Percentiles rank a stretch among this genome's conserved stretches.
Conservation (phyloP, 2,797 vertebrate genomes). For the Leptatherina wallacei region DNA sequence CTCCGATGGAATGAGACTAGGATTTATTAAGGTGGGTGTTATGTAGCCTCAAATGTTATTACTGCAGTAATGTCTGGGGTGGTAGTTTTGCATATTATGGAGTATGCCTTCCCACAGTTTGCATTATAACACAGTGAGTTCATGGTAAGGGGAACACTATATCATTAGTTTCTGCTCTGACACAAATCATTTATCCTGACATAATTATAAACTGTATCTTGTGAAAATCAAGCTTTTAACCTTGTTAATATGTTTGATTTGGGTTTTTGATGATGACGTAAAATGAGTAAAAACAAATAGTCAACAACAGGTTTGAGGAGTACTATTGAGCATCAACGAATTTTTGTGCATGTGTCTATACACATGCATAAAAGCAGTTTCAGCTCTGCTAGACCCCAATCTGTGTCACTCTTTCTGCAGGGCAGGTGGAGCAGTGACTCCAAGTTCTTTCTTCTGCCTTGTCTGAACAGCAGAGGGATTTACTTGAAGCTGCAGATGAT, state of each 20-base stretch:
- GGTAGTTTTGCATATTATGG: constrained; percentile 1
- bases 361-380: not conserved
- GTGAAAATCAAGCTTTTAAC: not conserved
- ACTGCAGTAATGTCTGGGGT: constrained; percentile 27
- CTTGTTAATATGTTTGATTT: not conserved
- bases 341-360: not conserved
- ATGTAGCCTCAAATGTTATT: constrained; percentile 47
- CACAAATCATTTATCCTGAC: constrained; percentile 3
- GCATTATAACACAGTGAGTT: constrained; percentile 19
- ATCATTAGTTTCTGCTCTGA: constrained; percentile 37
- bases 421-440: not conserved
- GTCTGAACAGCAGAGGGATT: not conserved
- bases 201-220: constrained; percentile 4
- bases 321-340: not conserved
- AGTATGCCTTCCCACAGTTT: constrained; percentile 10
- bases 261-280: not conserved
- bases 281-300: not conserved
- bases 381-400: not conserved
- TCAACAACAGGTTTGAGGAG: not conserved
- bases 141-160: constrained; percentile 25
- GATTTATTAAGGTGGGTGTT: constrained; percentile 42
- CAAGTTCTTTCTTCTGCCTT: not conserved
- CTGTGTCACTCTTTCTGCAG: not conserved
- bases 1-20: constrained; percentile 37
- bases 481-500: not conserved